Percentiles rank a stretch among this genome's conserved stretches.
phyloP scores from a whole-genome alignment of 2,888 invertebrate genomes.

The Cyclophora punctaria region DNA sequence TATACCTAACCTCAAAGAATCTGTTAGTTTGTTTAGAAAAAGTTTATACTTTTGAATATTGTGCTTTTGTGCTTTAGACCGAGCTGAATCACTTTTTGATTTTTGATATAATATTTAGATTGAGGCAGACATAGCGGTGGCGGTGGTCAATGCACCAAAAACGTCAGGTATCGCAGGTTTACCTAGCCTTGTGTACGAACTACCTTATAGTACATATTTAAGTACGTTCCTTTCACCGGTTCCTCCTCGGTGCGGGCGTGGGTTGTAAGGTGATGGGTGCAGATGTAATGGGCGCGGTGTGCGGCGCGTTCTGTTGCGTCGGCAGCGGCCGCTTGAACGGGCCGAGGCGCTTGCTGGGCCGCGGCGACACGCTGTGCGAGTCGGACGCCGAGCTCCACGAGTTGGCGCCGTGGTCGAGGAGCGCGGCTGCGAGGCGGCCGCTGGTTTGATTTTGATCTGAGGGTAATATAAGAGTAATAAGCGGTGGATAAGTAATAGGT shows the following conservation, averaged over 20 bases:
- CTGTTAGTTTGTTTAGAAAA: no score
- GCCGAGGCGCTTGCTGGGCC: slow-evolving; percentile 80
- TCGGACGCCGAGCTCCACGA: slow-evolving; percentile 48
- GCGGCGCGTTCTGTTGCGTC: slow-evolving; percentile 23
- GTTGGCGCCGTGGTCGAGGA: slow-evolving; percentile 73
- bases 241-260: slow-evolving; percentile 34
- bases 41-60: no score
- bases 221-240: slow-evolving; percentile 40
- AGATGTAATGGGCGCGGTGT: slow-evolving; percentile 28
- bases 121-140: no score
- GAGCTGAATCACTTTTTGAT: no score
- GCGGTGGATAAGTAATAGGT: neutral
- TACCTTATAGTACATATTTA: no score
- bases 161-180: no score
- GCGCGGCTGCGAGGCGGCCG: slow-evolving; percentile 75
- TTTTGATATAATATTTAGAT: no score
- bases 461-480: no score
- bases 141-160: no score
- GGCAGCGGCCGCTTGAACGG: slow-evolving; percentile 74
- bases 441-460: slow-evolving; percentile 39
- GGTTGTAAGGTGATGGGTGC: slow-evolving; percentile 20
- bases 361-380: slow-evolving; percentile 72
- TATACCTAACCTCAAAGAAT: no score
- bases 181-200: no score
- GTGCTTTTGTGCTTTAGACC: no score